phyloP scores from a whole-genome alignment of 1,140 invertebrate species.

The Phymorhynchus buccinoides region DNA sequence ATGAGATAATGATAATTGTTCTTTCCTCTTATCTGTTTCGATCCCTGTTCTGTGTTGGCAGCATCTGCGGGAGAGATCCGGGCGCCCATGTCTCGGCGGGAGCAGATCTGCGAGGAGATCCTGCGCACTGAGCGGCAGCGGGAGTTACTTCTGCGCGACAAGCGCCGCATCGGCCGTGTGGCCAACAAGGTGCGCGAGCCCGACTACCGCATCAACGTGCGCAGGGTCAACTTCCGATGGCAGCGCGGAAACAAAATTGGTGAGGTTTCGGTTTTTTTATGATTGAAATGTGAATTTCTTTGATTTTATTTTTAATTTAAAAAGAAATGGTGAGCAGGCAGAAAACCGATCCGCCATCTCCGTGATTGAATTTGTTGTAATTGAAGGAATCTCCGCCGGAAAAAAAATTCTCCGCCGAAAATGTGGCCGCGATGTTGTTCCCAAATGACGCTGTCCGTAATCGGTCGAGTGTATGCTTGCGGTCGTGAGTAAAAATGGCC shows the following conservation, averaged over 20 bases:
- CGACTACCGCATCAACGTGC: conserved; percentile 75
- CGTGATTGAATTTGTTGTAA: too few relatives aligned
- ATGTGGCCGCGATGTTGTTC: too few relatives aligned
- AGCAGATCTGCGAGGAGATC: conserved; percentile 50
- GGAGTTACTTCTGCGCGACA: conserved; percentile 78
- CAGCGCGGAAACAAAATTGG: conserved; percentile 92
- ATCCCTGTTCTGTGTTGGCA: conserved; percentile 10
- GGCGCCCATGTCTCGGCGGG: conserved; percentile 28
- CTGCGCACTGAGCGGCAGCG: conserved; percentile 79
- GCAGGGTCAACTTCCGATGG: conserved; percentile 89
- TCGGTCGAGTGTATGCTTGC: too few relatives aligned
- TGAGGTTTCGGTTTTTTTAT: conserved; percentile 59
- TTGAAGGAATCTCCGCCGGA: too few relatives aligned
- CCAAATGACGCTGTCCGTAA: too few relatives aligned
- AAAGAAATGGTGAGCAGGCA: too few relatives aligned
- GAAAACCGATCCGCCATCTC: too few relatives aligned
- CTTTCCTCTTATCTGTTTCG: not conserved
- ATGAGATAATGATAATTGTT: not conserved
- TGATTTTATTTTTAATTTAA: too few relatives aligned
- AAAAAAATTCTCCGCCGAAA: too few relatives aligned
- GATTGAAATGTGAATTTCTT: too few relatives aligned
- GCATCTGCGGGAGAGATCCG: conserved; percentile 26
- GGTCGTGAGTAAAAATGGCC: too few relatives aligned
- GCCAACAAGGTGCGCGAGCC: conserved; percentile 69
- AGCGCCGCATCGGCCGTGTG: conserved; percentile 83